phyloP scores from a whole-genome alignment of 2,888 invertebrate genomes.

The Oscheius sp. region DNA sequence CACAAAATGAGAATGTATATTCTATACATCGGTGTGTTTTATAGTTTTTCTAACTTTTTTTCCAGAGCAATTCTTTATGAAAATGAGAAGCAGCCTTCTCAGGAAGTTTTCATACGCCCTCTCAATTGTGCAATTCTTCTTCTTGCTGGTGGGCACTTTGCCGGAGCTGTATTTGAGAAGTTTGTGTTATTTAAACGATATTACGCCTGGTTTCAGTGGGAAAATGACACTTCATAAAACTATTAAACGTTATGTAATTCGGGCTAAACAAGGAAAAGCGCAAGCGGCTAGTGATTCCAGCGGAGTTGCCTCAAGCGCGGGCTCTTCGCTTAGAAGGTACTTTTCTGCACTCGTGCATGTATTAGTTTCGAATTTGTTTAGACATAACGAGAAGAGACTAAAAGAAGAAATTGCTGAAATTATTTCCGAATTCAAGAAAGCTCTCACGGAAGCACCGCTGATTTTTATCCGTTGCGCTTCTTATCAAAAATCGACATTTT shows the following conservation, averaged over 20 bases:
- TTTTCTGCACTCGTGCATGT: background rate
- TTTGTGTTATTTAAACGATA: constrained; percentile 28
- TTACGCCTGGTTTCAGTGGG: constrained; percentile 43
- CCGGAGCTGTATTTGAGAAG: constrained; percentile 80
- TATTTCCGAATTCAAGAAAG: constrained; percentile 78
- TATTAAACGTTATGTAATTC: constrained; percentile 85
- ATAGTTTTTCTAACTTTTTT: background rate
- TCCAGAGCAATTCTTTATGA: constrained; percentile 45
- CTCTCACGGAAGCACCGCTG: constrained; percentile 80
- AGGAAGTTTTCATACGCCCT: constrained; percentile 45
- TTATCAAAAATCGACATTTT: constrained; percentile 81
- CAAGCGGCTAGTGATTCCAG: constrained; percentile 53
- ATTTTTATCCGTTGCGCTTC: constrained; percentile 85
- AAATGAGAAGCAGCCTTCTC: constrained; percentile 41
- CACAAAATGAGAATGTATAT: constrained; percentile 46
- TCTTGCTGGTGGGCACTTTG: constrained; percentile 87
- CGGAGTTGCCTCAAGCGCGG: constrained; percentile 55
- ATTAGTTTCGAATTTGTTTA: constrained; percentile 14
- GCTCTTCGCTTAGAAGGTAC: constrained; percentile 56
- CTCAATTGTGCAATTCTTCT: constrained; percentile 80
- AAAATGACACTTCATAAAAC: constrained; percentile 81
- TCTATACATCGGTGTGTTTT: constrained; percentile 44
- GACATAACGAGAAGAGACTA: constrained; percentile 57
- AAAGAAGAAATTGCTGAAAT: constrained; percentile 49
- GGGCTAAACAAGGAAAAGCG: constrained; percentile 81